Percentiles rank a stretch among this genome's conserved stretches.
Conservation (phyloP, 1,140 invertebrate species). For the Lineus longissimus region DNA sequence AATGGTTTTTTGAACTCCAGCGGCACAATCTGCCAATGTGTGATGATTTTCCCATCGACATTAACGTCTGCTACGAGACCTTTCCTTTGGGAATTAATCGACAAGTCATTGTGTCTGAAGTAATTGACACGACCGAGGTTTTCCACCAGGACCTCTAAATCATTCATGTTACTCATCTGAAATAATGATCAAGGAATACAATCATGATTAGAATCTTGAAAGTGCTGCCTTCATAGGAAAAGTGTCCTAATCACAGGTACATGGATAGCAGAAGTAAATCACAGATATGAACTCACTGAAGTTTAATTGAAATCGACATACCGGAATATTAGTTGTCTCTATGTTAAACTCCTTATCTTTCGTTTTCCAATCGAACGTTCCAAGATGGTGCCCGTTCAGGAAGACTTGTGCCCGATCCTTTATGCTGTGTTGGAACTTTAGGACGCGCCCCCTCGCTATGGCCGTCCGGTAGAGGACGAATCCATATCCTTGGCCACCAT, state of each 20-base stretch:
- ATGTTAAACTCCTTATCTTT: neutral
- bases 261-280: no score
- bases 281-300: no score
- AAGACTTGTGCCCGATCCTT: constrained; percentile 57
- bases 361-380: constrained; percentile 19
- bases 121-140: constrained; percentile 62
- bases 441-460: constrained; percentile 22
- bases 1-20: constrained; percentile 57
- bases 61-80: constrained; percentile 54
- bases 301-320: no score
- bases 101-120: constrained; percentile 48
- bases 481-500: constrained; percentile 60
- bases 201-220: no score
- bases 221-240: no score
- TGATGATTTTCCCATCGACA: constrained; percentile 49
- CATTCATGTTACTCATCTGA: no score
- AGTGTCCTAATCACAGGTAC: no score
- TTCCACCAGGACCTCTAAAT: constrained; percentile 61
- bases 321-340: neutral
- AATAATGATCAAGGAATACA: no score
- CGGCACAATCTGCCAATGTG: constrained; percentile 56
- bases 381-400: constrained; percentile 27
- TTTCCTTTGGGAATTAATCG: constrained; percentile 54
- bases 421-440: constrained; percentile 55
- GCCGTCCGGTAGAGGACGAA: constrained; percentile 59